A percentile compares a stretch with the other conserved stretches of the same genome.
Conservation (phyloP, 2,888 invertebrate species). For the Vanessa cardui region DNA sequence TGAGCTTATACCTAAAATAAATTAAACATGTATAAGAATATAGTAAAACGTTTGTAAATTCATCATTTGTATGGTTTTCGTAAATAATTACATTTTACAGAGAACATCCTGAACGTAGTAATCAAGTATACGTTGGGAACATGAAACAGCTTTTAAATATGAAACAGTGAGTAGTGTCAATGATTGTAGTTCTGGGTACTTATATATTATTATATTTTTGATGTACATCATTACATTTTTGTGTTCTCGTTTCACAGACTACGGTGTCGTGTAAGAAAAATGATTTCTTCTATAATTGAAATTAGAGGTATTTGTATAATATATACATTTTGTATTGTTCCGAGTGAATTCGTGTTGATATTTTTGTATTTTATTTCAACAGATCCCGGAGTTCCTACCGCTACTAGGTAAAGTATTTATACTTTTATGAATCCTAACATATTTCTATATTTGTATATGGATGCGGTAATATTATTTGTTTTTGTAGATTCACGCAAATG, state of each 20-base stretch:
- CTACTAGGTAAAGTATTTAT: background rate
- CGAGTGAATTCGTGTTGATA: background rate
- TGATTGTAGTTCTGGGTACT: background rate
- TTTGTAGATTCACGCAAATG: constrained; percentile 3
- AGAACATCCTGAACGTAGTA: background rate
- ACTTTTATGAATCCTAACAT: background rate
- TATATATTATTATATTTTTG: background rate
- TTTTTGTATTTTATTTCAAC: background rate
- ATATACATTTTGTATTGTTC: background rate
- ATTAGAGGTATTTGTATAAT: constrained; percentile 12
- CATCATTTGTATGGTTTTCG: too few species aligned
- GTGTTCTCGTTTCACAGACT: constrained; percentile 3
- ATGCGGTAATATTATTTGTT: background rate
- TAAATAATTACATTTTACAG: background rate
- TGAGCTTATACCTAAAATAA: too few species aligned
- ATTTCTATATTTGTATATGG: background rate
- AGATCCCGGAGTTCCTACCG: constrained; percentile 5
- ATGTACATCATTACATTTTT: background rate
- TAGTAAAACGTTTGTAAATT: too few species aligned
- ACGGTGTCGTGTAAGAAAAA: constrained; percentile 16
- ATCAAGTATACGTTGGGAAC: background rate
- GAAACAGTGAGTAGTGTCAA: background rate
- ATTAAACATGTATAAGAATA: too few species aligned
- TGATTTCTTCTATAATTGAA: constrained; percentile 16
- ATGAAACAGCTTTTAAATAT: background rate